Conservation (phyloP, 2,888 invertebrate species). For the Luperina nickerlii region DNA sequence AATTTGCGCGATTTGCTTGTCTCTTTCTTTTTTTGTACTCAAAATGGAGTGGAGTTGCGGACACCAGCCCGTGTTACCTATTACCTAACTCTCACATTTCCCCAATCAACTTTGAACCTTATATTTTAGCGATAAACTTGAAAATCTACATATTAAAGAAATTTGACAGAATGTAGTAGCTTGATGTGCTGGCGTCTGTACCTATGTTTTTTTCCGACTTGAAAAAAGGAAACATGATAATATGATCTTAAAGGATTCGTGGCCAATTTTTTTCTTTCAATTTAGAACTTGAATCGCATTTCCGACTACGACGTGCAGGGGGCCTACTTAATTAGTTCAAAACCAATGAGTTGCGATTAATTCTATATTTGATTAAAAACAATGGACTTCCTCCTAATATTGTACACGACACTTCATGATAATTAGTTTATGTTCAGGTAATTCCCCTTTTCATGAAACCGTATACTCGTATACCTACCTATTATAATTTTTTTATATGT, state of each 20-base stretch:
- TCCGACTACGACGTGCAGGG: neutral
- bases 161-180: too few relatives aligned
- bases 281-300: neutral
- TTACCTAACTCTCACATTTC: too few relatives aligned
- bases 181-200: too few relatives aligned
- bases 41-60: too few relatives aligned
- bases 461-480: neutral
- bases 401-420: neutral
- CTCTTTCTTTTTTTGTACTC: too few relatives aligned
- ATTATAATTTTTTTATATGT: neutral
- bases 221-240: neutral
- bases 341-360: neutral
- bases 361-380: slow-evolving; percentile 14
- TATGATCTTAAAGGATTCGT: neutral
- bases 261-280: neutral
- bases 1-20: too few relatives aligned
- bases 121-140: too few relatives aligned
- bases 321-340: neutral
- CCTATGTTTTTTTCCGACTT: neutral
- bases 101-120: too few relatives aligned
- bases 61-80: too few relatives aligned
- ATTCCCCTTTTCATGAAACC: slow-evolving; percentile 31
- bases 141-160: too few relatives aligned
- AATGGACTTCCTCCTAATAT: slow-evolving; percentile 33
- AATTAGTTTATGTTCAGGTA: slow-evolving; percentile 24